Evolutionary conservation across 2,797 vertebrate genomes (phyloP), one percentile per base, ranked within the genome.

Genomic region (Channallabes apus): DNA sequence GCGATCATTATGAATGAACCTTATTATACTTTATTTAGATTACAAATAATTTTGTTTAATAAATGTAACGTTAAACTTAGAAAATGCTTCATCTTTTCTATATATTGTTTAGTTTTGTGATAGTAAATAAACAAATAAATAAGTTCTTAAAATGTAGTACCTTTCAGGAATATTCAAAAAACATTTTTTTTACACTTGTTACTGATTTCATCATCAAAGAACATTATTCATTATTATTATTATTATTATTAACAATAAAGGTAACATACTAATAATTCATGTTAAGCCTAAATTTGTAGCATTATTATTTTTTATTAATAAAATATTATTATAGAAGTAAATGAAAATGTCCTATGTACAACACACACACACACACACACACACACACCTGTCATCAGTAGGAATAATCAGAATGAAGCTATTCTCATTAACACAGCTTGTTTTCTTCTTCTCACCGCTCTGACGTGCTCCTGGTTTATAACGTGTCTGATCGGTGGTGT

Each of bases 331-430:
- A 32, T 5, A 17, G 27, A 20, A 58, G 73, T 32, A 32, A 58
- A 32, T 18, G 1, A 29, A 17, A 54, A 17, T 29, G 24, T 17
- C 15, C 46, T 27, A 18, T 7, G 1, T 27, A 15, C 29, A 32
- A 65, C 64, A 65, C n/a, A 65, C 64, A 29, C 27, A 67, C 64
- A 76, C 51, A 32, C 20, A 41, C 17, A 69, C 38, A 22, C 75
- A 59, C 73, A 22, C 56, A 61, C 75, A 78, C 56, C 56, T 59
- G 54, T 77, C 54, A 77, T 56, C 75, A 35, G 56, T 58, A 61
- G 32, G 22, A 61, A 7, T 62, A 38, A 62, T 78, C 76, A 78
- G 32, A 22, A 41, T 78, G 58, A 78, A 38, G 32, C 58, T 24
- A 61, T 61, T 22, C 76, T 78, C 58, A 38, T 61, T 78, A 62